A percentile compares a stretch with the other conserved stretches of the same genome.
Conservation (phyloP, 2,888 invertebrate genomes). For the Kryphioiulus occultus region DNA sequence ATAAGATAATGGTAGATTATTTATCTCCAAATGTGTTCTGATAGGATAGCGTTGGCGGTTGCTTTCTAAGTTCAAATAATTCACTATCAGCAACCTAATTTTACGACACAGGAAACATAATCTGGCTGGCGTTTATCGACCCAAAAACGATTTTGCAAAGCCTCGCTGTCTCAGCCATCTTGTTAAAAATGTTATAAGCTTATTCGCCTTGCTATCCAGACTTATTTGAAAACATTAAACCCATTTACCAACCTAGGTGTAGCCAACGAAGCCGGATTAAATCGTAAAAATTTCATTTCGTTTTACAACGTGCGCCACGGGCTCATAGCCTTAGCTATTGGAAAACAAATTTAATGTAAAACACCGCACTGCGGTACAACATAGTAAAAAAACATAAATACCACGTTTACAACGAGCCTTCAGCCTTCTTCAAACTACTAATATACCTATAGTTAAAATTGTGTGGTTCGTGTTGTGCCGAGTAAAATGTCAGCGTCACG, state of each 20-base stretch:
- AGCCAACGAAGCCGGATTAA: not conserved
- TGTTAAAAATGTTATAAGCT: not conserved
- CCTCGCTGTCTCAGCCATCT: not conserved
- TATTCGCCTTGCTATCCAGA: not conserved
- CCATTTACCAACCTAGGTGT: not conserved
- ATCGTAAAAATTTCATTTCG: conserved; percentile 27
- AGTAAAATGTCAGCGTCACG: too few species aligned
- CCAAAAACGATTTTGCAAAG: not conserved
- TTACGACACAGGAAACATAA: not conserved
- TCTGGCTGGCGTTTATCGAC: not conserved
- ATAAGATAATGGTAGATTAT: too few species aligned
- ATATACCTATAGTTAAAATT: too few species aligned
- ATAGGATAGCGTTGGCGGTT: too few species aligned
- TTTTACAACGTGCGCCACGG: not conserved
- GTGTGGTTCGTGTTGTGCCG: too few species aligned
- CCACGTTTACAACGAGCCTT: not conserved
- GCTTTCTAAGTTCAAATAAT: too few species aligned
- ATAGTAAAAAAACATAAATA: not conserved
- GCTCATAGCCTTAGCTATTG: too few species aligned
- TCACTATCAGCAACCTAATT: too few species aligned
- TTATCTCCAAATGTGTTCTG: too few species aligned
- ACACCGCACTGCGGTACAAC: conserved; percentile 11
- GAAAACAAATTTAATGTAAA: conserved; percentile 14
- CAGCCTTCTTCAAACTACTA: not conserved
- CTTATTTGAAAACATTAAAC: not conserved